A percentile compares a stretch with the other conserved stretches of the same genome.
Conservation (phyloP, 2,113 vertebrate genomes). For the Salvelinus sp. region DNA sequence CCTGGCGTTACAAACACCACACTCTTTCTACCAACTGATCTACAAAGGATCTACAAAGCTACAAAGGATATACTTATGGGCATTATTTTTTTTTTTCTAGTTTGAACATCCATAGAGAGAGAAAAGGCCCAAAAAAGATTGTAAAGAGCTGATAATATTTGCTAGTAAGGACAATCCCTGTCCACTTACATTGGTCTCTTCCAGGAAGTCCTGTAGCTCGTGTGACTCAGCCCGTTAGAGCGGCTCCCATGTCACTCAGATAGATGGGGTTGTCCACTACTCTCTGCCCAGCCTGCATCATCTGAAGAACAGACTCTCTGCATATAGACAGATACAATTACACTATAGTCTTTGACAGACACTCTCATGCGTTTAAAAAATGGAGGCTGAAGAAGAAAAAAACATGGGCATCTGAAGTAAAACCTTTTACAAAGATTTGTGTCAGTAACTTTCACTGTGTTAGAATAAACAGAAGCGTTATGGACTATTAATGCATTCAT, state of each 20-base stretch:
- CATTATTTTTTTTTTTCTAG: not conserved
- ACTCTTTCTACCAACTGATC: no score
- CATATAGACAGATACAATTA: constrained; percentile 22
- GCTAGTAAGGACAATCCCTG: not conserved
- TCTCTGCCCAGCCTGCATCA: constrained; percentile 98
- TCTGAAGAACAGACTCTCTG: constrained; percentile 98
- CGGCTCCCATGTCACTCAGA: constrained; percentile 97
- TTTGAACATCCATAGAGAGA: not conserved
- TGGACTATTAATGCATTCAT: not conserved
- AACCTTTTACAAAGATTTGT: no score
- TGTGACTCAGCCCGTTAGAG: constrained; percentile 93
- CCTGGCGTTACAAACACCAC: no score
- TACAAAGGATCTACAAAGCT: not conserved
- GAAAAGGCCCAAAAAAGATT: not conserved
- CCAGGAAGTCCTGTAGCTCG: constrained; percentile 92
- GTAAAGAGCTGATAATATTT: no score
- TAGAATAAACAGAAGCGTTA: no score
- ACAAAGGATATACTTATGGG: not conserved
- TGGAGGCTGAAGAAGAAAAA: no score
- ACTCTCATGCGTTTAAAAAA: not conserved
- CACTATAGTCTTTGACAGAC: not conserved
- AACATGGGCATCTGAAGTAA: no score
- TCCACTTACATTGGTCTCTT: constrained; percentile 88
- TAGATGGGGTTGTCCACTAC: constrained; percentile 98
- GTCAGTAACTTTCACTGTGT: no score